phyloP scores from a whole-genome alignment of 2,888 invertebrate genomes.

The Uropetala carovei region DNA sequence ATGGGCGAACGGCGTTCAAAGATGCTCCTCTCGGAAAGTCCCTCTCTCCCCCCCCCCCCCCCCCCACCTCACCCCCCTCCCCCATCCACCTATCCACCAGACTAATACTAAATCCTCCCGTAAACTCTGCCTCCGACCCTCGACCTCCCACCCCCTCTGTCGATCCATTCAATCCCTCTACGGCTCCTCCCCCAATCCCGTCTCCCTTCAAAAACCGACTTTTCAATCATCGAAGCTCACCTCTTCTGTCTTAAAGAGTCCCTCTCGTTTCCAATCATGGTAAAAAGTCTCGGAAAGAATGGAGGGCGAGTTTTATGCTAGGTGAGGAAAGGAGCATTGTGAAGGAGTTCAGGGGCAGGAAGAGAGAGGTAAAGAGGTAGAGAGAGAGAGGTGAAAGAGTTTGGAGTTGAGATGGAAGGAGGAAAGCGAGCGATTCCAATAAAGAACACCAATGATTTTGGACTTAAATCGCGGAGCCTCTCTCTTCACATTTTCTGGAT shows the following conservation, averaged over 20 bases:
- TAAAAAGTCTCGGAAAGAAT: background rate
- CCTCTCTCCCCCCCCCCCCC: background rate
- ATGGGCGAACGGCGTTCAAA: background rate
- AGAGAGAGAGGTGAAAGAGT: background rate
- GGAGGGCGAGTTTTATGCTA: background rate
- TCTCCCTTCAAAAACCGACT: constrained; percentile 45
- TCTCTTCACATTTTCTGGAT: background rate
- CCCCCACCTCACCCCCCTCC: background rate
- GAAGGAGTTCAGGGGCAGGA: background rate
- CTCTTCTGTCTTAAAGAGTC: constrained; percentile 6
- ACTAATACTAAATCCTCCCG: too few relatives aligned
- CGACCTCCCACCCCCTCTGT: background rate
- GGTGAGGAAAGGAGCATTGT: background rate
- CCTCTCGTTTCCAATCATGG: background rate
- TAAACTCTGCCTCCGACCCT: background rate
- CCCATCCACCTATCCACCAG: background rate
- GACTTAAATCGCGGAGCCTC: background rate
- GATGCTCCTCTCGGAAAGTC: background rate
- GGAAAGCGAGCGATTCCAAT: background rate
- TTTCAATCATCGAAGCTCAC: constrained; percentile 55
- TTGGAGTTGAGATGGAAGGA: background rate
- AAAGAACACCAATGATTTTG: background rate
- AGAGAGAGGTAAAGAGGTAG: too few relatives aligned
- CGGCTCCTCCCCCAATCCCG: background rate
- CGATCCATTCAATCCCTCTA: background rate